Conservation (phyloP, 1,140 invertebrate species). For the Pomacea maculata region DNA sequence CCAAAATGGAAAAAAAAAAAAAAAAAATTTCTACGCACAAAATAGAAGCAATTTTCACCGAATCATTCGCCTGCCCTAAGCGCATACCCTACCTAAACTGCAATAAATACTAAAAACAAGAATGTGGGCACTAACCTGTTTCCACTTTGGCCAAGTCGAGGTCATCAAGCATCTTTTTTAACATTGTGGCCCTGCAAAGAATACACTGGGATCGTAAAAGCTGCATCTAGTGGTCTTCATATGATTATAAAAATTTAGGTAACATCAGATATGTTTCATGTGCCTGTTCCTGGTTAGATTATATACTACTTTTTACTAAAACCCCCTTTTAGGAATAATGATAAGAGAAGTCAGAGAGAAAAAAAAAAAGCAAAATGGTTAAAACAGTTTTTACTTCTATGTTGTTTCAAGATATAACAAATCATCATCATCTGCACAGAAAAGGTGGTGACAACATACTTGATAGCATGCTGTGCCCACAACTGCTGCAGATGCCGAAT, state of each 20-base stretch:
- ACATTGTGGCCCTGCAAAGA: constrained; percentile 76
- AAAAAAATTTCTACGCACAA: not conserved
- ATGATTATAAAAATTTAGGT: no score
- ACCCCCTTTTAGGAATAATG: no score
- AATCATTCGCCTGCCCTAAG: no score
- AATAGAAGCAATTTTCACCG: not conserved
- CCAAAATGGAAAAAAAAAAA: not conserved
- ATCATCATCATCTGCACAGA: not conserved
- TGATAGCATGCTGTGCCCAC: constrained; percentile 79
- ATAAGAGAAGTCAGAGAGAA: no score
- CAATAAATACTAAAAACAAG: not conserved
- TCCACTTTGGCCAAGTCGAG: constrained; percentile 66
- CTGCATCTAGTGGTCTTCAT: not conserved
- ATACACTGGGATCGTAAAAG: constrained; percentile 18
- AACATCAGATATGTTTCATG: no score
- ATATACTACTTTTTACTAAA: no score
- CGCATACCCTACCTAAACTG: no score
- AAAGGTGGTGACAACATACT: constrained; percentile 68
- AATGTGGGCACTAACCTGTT: constrained; percentile 42
- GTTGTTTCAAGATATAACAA: no score
- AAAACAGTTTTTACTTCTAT: no score
- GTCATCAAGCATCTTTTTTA: constrained; percentile 74
- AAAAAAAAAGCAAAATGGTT: no score
- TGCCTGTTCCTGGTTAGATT: no score
- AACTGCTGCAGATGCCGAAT: constrained; percentile 76